Evolutionary conservation across 2,888 invertebrate species (phyloP), one percentile per base, ranked within the genome.

Genomic region (Mechanitis messenoides): DNA sequence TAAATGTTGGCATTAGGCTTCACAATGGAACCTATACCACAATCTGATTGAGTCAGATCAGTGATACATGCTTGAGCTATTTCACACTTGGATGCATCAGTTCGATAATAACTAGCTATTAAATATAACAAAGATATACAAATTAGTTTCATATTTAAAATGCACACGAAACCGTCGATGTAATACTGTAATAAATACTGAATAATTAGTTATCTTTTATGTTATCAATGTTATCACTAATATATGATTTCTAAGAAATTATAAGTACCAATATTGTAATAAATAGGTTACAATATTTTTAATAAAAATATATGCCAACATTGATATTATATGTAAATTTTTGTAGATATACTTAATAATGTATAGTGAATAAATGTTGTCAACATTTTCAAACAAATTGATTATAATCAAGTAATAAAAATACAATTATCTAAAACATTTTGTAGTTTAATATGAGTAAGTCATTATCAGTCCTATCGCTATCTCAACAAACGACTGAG

Each of bases 401-500:
- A 47, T 20, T 47, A n/a, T 31, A 31, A 50, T 50, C 5, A 9
- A 31, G 50, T 50, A 2, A 28, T 56, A 56, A 7, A 42, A 46
- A 11, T 33, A 47, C 38, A 45, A 31, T 64, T 66, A 64, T 68
- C 42, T 9, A 9, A 9, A 64, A 58, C 42, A 63, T 64, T 68
- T 63, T 63, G 65, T 66, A 59, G 66, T 67, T 62, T 65, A 62
- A 61, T 65, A 69, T 68, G 72, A 68, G 68, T 71, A 65, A 70
- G 64, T 63, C 73, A 80, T 89, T 89, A 89, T 90, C 89, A 86
- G 80, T 74, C 73, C 73, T 87, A 87, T 87, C 88, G 85, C 84
- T 89, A 88, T 89, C 89, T 87, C 78, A 79, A 78, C 80, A 80
- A 84, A 82, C 79, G 83, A 83, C 83, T 80, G 79, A 79, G 77